A percentile compares a stretch with the other conserved stretches of the same genome.
Evolutionary conservation across 2,888 invertebrate species (phyloP).

Genomic region (Lycia hirtaria): DNA sequence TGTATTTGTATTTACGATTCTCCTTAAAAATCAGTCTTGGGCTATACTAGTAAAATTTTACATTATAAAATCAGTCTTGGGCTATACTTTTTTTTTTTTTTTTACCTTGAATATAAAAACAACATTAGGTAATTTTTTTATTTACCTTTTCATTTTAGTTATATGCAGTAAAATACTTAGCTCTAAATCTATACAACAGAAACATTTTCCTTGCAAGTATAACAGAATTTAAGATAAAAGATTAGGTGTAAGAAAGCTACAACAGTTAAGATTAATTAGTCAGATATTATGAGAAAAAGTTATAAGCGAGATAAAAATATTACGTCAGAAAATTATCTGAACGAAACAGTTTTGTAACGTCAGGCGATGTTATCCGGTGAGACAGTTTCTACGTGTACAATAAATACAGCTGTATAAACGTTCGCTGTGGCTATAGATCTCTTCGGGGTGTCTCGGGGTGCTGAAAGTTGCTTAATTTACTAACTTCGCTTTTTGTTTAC

Average conservation of each 20-base stretch:
- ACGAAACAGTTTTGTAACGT: constrained; percentile 4
- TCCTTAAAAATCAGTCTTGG: too few species aligned
- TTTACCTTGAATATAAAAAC: too few species aligned
- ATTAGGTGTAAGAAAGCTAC: constrained; percentile 4
- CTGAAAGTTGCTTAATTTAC: not conserved
- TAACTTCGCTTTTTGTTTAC: not conserved
- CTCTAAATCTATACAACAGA: not conserved
- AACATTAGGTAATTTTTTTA: too few species aligned
- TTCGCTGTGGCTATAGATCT: constrained; percentile 31
- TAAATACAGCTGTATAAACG: constrained; percentile 50
- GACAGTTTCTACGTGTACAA: constrained; percentile 24
- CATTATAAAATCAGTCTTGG: too few species aligned
- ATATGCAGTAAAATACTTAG: too few species aligned
- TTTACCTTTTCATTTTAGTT: too few species aligned
- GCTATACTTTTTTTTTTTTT: too few species aligned
- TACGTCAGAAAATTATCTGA: constrained; percentile 7
- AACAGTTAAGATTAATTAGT: constrained; percentile 9
- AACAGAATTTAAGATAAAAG: not conserved
- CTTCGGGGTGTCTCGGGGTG: constrained; percentile 17
- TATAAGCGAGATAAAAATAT: not conserved
- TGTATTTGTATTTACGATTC: too few species aligned
- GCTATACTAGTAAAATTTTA: too few species aligned
- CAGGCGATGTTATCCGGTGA: not conserved
- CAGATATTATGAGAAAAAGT: constrained; percentile 8
- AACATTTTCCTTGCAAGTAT: not conserved